Conservation (phyloP, 1,140 invertebrate genomes). For the Aleiodes sp. region DNA sequence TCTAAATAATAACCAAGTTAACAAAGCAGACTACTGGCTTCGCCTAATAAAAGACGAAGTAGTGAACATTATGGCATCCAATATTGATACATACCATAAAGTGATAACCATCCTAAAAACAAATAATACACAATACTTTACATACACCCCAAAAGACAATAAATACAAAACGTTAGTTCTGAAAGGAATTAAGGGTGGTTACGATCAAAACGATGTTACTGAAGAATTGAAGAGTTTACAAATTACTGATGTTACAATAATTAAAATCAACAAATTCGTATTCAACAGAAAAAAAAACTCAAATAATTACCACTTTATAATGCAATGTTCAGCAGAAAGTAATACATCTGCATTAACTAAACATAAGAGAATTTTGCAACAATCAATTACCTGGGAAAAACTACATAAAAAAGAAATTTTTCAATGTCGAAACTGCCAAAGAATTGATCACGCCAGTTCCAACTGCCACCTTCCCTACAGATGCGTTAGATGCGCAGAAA, state of each 20-base stretch:
- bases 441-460: constrained; percentile 15
- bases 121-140: background rate
- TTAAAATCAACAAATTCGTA: background rate
- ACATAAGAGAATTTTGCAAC: background rate
- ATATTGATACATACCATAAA: background rate
- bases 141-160: constrained; percentile 25
- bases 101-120: background rate
- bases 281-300: constrained; percentile 6
- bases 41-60: background rate
- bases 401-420: background rate
- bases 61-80: background rate
- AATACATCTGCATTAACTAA: background rate
- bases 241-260: background rate
- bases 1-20: too few relatives aligned
- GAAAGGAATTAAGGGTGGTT: constrained; percentile 28
- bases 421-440: constrained; percentile 28
- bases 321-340: constrained; percentile 2
- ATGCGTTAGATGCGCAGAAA: constrained; percentile 22
- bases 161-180: constrained; percentile 21
- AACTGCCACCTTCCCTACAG: constrained; percentile 3
- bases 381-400: constrained; percentile 23
- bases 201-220: background rate
- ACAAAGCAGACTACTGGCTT: too few relatives aligned
- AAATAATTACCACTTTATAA: constrained; percentile 2
- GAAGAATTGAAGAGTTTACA: constrained; percentile 1